Percentiles rank a stretch among this genome's conserved stretches.
These are phyloP conservation scores for Sitobion miscanthi DNA, from an alignment of 1,140 invertebrate genomes.

Conservation along the genomic window DNA sequence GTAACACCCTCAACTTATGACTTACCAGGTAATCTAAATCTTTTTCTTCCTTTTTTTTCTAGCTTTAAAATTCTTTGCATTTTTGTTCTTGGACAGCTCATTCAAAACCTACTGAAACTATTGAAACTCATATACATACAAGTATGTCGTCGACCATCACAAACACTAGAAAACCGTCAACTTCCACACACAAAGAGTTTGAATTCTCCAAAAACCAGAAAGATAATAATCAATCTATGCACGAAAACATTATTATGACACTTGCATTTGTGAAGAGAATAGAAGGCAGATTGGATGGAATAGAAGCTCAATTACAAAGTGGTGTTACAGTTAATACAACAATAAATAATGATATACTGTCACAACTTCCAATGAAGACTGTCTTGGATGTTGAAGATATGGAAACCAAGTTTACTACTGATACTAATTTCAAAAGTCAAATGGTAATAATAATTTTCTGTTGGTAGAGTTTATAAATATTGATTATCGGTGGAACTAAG, in stretches of 20 bases:
- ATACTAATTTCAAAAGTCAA: neutral
- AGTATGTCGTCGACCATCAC: neutral
- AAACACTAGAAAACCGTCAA: neutral
- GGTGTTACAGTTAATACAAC: too few relatives aligned
- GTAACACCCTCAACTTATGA: neutral
- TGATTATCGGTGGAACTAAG: too few relatives aligned
- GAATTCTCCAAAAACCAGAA: neutral
- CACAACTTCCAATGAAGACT: neutral
- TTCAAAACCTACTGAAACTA: neutral
- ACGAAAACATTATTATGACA: neutral
- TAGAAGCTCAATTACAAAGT: too few relatives aligned
- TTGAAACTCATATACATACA: neutral
- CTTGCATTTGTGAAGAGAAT: neutral
- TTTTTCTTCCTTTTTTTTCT: neutral
- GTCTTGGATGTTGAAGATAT: neutral
- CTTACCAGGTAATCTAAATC: neutral
- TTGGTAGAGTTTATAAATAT: neutral
- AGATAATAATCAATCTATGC: neutral
- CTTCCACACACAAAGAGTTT: neutral
- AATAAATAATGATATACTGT: neutral
- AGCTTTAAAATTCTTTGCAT: neutral
- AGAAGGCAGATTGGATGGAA: too few relatives aligned
- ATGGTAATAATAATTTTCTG: neutral
- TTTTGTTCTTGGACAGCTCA: neutral
- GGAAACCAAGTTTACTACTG: neutral